phyloP scores from a whole-genome alignment of 2,888 invertebrate species.

The Drosophila birchii region DNA sequence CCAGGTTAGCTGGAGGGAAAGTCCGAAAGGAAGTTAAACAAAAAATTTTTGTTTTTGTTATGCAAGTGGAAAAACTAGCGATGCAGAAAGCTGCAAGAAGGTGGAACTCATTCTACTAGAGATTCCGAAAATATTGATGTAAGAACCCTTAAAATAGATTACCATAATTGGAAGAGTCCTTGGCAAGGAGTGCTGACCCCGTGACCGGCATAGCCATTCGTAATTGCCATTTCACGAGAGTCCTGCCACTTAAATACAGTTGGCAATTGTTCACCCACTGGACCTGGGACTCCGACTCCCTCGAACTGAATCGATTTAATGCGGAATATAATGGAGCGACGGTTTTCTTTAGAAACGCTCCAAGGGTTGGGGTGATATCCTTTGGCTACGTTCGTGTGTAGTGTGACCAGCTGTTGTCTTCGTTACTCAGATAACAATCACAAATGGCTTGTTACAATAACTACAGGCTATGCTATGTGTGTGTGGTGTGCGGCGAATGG shows the following conservation, averaged over 20 bases:
- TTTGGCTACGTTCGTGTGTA: background rate
- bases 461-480: constrained; percentile 14
- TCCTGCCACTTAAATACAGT: constrained; percentile 16
- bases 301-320: constrained; percentile 11
- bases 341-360: constrained; percentile 9
- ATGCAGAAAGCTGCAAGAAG: constrained; percentile 1
- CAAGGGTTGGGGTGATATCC: background rate
- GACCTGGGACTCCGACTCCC: background rate
- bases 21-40: constrained; percentile 12
- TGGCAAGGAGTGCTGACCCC: constrained; percentile 17
- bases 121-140: constrained; percentile 30
- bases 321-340: constrained; percentile 9
- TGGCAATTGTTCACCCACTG: constrained; percentile 9
- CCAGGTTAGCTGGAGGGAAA: constrained; percentile 22
- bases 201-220: constrained; percentile 23
- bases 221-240: constrained; percentile 26
- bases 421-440: constrained; percentile 38
- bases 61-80: constrained; percentile 12
- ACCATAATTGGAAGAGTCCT: constrained; percentile 38
- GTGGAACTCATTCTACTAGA: background rate
- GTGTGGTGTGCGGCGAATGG: background rate
- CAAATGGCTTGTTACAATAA: constrained; percentile 46
- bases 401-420: constrained; percentile 47
- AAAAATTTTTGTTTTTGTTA: background rate
- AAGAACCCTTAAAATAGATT: constrained; percentile 33